Percentiles rank a stretch among this genome's conserved stretches.
Evolutionary conservation across 1,140 invertebrate genomes (phyloP).

Genomic region (Dufourea novaeangliae): DNA sequence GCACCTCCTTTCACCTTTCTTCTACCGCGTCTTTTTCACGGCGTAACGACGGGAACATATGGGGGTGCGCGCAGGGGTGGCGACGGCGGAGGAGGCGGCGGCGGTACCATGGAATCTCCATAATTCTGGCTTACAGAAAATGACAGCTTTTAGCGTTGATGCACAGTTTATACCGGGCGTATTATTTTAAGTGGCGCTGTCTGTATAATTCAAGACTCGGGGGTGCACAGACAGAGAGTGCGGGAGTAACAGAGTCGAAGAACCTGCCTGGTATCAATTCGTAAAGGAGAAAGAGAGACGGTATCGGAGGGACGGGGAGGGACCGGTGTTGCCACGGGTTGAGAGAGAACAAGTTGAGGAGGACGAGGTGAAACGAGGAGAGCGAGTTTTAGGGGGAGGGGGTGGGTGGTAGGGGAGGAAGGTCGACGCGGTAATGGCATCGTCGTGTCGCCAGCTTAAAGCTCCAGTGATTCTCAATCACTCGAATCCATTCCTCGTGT

Average conservation of each 20-base stretch:
- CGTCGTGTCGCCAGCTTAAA: conserved; percentile 75
- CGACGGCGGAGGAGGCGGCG: background rate
- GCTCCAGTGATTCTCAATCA: conserved; percentile 74
- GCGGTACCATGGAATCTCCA: conserved; percentile 73
- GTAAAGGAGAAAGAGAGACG: conserved; percentile 26
- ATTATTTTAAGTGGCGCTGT: conserved; percentile 80
- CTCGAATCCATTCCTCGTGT: conserved; percentile 60
- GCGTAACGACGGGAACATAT: conserved; percentile 15
- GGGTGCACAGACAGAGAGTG: conserved; percentile 43
- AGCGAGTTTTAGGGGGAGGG: conserved; percentile 21
- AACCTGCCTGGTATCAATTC: background rate
- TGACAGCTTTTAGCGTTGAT: conserved; percentile 81
- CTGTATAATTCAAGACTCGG: conserved; percentile 78
- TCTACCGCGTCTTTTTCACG: conserved; percentile 21
- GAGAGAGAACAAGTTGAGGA: conserved; percentile 26
- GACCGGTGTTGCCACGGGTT: background rate
- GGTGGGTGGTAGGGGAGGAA: conserved; percentile 50
- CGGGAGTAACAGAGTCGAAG: conserved; percentile 4
- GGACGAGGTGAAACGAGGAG: conserved; percentile 46
- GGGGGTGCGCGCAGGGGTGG: too few species aligned
- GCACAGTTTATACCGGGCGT: conserved; percentile 80
- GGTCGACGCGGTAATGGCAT: conserved; percentile 74
- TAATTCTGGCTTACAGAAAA: conserved; percentile 81
- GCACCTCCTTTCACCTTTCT: conserved; percentile 23
- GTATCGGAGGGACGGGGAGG: conserved; percentile 7